phyloP scores from a whole-genome alignment of 2,888 invertebrate genomes.

The Brenthis daphne region DNA sequence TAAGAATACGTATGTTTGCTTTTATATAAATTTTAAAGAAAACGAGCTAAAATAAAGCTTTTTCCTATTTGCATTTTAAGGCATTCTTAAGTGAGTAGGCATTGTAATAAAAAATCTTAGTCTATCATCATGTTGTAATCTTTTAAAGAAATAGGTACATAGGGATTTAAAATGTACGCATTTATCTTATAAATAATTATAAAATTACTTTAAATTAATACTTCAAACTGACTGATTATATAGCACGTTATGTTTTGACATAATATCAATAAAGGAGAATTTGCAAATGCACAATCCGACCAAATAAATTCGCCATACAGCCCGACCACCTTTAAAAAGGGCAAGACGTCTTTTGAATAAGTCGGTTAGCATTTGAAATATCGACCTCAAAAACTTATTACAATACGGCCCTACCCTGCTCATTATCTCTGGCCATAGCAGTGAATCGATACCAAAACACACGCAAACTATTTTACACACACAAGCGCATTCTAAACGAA shows the following conservation, averaged over 20 bases:
- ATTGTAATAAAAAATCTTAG: too few species aligned
- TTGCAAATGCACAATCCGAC: conserved; percentile 28
- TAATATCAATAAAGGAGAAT: conserved; percentile 14
- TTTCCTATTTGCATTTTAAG: too few species aligned
- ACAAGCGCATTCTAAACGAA: conserved; percentile 64
- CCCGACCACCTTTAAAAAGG: conserved; percentile 6
- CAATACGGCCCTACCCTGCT: conserved; percentile 71
- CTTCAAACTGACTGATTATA: neutral
- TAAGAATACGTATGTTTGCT: too few species aligned
- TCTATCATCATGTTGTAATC: too few species aligned
- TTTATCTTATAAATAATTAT: too few species aligned
- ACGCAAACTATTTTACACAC: conserved; percentile 56
- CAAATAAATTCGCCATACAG: conserved; percentile 29
- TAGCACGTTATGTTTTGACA: neutral
- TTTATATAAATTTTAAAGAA: too few species aligned
- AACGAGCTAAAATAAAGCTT: too few species aligned
- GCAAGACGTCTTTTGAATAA: conserved; percentile 34
- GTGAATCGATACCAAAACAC: conserved; percentile 76
- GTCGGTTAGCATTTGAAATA: conserved; percentile 48
- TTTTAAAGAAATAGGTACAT: too few species aligned
- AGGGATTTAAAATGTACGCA: too few species aligned
- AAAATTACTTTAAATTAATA: too few species aligned
- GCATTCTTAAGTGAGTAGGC: too few species aligned
- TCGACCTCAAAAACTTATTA: conserved; percentile 76
- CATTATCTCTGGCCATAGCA: conserved; percentile 79